These are phyloP conservation scores for Rhyacichthys aspro DNA, from an alignment of 2,797 vertebrate species.

Conservation along the genomic window DNA sequence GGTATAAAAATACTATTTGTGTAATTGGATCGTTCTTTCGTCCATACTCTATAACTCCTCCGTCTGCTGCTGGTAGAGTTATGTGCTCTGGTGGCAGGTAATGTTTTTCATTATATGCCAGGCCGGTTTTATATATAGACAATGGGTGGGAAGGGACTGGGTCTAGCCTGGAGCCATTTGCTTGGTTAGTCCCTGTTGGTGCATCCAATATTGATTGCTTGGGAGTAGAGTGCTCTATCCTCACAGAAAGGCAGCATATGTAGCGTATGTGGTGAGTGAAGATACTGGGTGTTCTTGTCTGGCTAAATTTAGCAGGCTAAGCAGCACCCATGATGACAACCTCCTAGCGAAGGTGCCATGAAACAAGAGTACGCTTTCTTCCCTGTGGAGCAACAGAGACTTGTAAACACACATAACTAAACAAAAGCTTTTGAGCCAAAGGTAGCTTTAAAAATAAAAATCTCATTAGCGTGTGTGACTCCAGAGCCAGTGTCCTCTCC, in stretches of 20 bases:
- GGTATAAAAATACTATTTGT: conserved; percentile 74
- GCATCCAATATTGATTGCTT: conserved; percentile 79
- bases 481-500: conserved; percentile 20
- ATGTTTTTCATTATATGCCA: conserved; percentile 82
- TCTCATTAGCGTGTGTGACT: conserved; percentile 37
- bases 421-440: conserved; percentile 12
- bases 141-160: conserved; percentile 73
- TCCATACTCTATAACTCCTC: conserved; percentile 64
- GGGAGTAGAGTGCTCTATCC: conserved; percentile 61
- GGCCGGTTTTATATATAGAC: conserved; percentile 78
- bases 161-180: conserved; percentile 72
- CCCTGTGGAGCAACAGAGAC: conserved; percentile 20
- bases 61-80: conserved; percentile 66
- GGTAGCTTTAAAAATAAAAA: conserved; percentile 28
- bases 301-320: conserved; percentile 72
- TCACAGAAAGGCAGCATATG: conserved; percentile 50
- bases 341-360: conserved; percentile 38
- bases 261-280: conserved; percentile 33
- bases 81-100: conserved; percentile 73
- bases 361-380: conserved; percentile 26
- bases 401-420: conserved; percentile 19
- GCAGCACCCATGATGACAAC: conserved; percentile 53
- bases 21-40: conserved; percentile 77
- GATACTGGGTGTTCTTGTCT: conserved; percentile 52
- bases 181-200: conserved; percentile 75